Conservation (phyloP, 1,140 invertebrate species). For the Heliconius hewitsoni region DNA sequence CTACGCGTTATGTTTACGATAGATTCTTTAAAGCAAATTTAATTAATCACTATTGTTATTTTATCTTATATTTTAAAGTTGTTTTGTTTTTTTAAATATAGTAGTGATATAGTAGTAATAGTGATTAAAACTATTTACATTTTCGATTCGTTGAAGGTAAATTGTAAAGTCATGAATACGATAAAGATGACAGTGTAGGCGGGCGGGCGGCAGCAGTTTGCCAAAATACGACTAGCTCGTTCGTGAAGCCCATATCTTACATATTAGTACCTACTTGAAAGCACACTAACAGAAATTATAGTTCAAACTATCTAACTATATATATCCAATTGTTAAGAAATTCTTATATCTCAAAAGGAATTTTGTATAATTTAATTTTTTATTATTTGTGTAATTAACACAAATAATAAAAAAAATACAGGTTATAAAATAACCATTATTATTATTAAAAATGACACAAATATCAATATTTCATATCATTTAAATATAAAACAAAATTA, state of each 20-base stretch:
- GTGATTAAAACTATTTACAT: neutral
- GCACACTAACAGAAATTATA: no score
- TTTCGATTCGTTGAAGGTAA: neutral
- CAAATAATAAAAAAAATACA: no score
- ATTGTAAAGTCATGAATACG: neutral
- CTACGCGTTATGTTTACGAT: neutral
- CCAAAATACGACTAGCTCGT: neutral
- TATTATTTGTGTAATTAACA: no score
- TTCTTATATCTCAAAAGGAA: neutral
- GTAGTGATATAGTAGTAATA: no score
- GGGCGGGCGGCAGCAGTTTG: neutral
- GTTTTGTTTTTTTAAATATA: neutral
- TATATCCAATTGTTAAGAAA: neutral
- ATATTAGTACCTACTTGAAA: no score
- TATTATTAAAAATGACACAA: no score
- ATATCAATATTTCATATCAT: no score
- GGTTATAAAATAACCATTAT: no score
- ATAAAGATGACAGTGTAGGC: constrained; percentile 2
- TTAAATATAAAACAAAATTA: neutral
- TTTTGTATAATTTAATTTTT: neutral
- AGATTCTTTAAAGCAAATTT: neutral
- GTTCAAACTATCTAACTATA: no score
- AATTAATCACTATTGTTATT: neutral
- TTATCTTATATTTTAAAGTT: neutral
- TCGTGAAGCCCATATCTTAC: neutral